These are phyloP conservation scores for Stenodera caucasica DNA, from an alignment of 2,888 invertebrate species.

Conservation along the genomic window DNA sequence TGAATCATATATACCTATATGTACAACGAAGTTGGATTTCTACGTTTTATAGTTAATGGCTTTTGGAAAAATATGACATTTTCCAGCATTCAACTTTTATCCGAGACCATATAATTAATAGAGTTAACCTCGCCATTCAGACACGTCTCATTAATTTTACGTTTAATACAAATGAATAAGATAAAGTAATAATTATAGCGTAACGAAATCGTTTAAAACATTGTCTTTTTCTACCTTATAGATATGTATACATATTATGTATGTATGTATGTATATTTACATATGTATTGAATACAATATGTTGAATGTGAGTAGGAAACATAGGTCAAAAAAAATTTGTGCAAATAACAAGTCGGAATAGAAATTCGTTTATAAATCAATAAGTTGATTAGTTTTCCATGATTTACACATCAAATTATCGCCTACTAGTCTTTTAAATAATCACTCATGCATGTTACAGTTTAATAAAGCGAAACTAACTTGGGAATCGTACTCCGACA, in stretches of 20 bases:
- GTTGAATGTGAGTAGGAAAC: no score
- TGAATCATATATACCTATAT: no score
- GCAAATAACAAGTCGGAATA: neutral
- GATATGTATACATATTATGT: neutral
- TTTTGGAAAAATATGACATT: neutral
- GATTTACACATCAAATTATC: neutral
- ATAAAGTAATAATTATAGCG: constrained; percentile 1
- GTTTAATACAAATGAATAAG: constrained; percentile 5
- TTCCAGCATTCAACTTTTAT: neutral
- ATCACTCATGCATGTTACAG: neutral
- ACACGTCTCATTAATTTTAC: constrained; percentile 9
- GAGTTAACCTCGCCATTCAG: constrained; percentile 1
- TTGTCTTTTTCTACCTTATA: neutral
- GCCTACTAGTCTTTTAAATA: neutral
- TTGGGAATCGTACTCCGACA: neutral
- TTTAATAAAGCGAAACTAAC: constrained; percentile 1
- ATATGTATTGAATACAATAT: no score
- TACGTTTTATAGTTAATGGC: neutral
- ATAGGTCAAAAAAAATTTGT: neutral
- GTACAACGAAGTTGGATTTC: no score
- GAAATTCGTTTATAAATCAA: neutral
- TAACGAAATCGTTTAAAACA: neutral
- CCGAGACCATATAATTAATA: constrained; percentile 7
- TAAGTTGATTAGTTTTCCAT: neutral
- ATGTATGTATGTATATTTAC: no score